These are phyloP conservation scores for Sinopyrophorus schimmeli DNA, from an alignment of 2,888 invertebrate genomes.

Conservation along the genomic window DNA sequence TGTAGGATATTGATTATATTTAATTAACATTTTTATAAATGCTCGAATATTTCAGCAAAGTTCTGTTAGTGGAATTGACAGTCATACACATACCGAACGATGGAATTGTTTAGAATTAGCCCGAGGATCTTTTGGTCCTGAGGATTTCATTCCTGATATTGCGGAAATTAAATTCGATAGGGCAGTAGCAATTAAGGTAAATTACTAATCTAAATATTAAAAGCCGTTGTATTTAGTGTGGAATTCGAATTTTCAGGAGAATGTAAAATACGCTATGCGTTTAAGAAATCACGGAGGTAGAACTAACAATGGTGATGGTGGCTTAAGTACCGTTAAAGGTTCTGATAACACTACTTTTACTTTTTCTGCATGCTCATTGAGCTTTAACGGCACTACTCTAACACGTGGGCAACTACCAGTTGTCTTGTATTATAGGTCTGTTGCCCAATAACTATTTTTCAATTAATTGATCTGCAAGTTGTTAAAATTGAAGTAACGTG, in stretches of 20 bases:
- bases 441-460: constrained; percentile 16
- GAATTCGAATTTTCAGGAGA: constrained; percentile 63
- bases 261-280: constrained; percentile 85
- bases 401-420: constrained; percentile 94
- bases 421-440: constrained; percentile 82
- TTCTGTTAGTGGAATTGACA: constrained; percentile 58
- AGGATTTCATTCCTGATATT: constrained; percentile 85
- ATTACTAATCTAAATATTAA: background rate
- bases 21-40: too few relatives aligned
- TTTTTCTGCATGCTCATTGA: constrained; percentile 88
- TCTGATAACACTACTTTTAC: constrained; percentile 91
- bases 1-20: too few relatives aligned
- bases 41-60: constrained; percentile 54
- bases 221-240: constrained; percentile 6
- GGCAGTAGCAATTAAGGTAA: constrained; percentile 81
- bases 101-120: constrained; percentile 88
- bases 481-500: too few relatives aligned
- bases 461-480: too few relatives aligned
- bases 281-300: constrained; percentile 88
- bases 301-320: constrained; percentile 94
- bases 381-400: constrained; percentile 95
- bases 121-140: constrained; percentile 81
- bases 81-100: constrained; percentile 68
- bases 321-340: constrained; percentile 84
- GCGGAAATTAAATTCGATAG: constrained; percentile 90